Percentiles rank a stretch among this genome's conserved stretches.
Evolutionary conservation across 1,140 invertebrate species (phyloP).

Genomic region (Zaprionus kolodkinae): DNA sequence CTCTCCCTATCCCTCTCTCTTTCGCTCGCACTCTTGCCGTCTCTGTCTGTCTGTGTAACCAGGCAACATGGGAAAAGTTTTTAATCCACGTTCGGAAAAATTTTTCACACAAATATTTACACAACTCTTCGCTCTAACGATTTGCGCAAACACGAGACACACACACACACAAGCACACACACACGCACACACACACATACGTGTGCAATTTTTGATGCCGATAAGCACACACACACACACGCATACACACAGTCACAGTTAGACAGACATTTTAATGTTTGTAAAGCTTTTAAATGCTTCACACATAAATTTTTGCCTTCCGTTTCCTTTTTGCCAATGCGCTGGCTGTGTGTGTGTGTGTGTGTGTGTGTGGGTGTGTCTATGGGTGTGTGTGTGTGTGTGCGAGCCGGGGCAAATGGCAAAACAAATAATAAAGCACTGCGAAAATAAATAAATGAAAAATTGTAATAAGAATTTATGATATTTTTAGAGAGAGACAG

Average conservation of each 20-base stretch:
- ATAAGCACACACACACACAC: constrained; percentile 62
- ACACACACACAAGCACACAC: constrained; percentile 46
- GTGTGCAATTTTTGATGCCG: constrained; percentile 68
- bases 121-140: constrained; percentile 81
- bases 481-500: constrained; percentile 64
- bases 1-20: neutral
- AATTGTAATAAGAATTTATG: constrained; percentile 75
- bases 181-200: constrained; percentile 30
- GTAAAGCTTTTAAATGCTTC: constrained; percentile 79
- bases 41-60: constrained; percentile 48
- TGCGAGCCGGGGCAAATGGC: constrained; percentile 55
- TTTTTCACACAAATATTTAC: constrained; percentile 82
- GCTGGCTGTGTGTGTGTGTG: neutral
- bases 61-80: constrained; percentile 76
- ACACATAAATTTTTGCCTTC: constrained; percentile 67
- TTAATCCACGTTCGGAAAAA: constrained; percentile 81
- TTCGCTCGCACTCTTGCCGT: neutral
- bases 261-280: constrained; percentile 81
- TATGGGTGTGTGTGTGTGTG: neutral
- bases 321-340: constrained; percentile 41
- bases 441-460: constrained; percentile 74
- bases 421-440: constrained; percentile 78
- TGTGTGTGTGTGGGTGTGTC: constrained; percentile 31
- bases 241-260: constrained; percentile 50
- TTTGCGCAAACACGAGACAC: constrained; percentile 76